Conservation (phyloP, 2,888 invertebrate species). For the Scaptomyza cyrtandrae region DNA sequence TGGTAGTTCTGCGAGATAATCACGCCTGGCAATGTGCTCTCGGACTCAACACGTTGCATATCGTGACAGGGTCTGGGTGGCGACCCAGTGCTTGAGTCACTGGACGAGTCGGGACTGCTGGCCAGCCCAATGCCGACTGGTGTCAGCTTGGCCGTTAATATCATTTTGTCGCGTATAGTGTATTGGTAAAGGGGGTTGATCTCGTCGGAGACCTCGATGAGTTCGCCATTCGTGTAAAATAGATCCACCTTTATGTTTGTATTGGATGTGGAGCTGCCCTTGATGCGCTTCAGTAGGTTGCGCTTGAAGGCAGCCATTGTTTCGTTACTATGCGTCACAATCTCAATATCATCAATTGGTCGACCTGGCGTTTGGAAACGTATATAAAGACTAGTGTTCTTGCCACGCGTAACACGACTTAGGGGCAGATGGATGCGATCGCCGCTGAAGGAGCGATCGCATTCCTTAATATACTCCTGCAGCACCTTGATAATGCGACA, state of each 20-base stretch:
- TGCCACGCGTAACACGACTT: constrained; percentile 93
- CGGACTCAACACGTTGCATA: constrained; percentile 92
- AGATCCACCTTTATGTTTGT: constrained; percentile 94
- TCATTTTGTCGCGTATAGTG: constrained; percentile 89
- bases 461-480: constrained; percentile 97
- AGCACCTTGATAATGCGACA: constrained; percentile 96
- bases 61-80: constrained; percentile 93
- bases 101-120: constrained; percentile 95
- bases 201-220: constrained; percentile 94
- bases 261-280: constrained; percentile 87
- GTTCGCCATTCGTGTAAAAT: constrained; percentile 92
- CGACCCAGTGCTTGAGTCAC: constrained; percentile 96
- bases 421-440: constrained; percentile 96
- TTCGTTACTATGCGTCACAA: constrained; percentile 97
- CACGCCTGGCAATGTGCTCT: constrained; percentile 95
- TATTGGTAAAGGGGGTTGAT: constrained; percentile 94
- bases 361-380: constrained; percentile 94
- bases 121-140: constrained; percentile 89
- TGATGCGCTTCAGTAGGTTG: constrained; percentile 87
- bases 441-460: constrained; percentile 94
- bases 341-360: constrained; percentile 95
- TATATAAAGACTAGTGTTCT: constrained; percentile 94
- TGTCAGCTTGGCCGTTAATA: constrained; percentile 91
- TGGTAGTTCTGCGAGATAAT: constrained; percentile 93
- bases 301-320: constrained; percentile 94